phyloP scores from a whole-genome alignment of 1,140 invertebrate species.

The Parapsyche elsis region DNA sequence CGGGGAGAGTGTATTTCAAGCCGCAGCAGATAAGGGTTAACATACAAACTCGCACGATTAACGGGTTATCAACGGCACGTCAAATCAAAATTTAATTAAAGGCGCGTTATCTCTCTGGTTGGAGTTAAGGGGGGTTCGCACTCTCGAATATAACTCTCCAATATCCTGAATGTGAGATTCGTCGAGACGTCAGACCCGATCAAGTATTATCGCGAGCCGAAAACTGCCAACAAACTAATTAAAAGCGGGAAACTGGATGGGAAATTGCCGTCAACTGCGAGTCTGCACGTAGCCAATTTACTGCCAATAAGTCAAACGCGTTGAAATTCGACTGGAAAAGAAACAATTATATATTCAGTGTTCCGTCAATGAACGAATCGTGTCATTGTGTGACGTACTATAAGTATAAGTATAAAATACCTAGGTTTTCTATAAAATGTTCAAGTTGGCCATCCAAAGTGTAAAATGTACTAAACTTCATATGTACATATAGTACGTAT shows the following conservation, averaged over 20 bases:
- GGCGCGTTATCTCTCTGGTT: slow-evolving; percentile 15
- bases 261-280: slow-evolving; percentile 25
- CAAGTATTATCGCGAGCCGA: slow-evolving; percentile 25
- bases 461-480: too few species aligned
- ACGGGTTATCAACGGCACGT: slow-evolving; percentile 16
- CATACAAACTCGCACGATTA: too few species aligned
- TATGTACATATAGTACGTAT: too few species aligned
- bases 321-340: too few species aligned
- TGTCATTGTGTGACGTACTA: too few species aligned
- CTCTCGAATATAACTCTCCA: slow-evolving; percentile 7
- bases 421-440: too few species aligned
- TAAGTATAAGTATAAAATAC: too few species aligned
- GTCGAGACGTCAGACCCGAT: slow-evolving; percentile 2
- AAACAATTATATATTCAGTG: too few species aligned
- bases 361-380: too few species aligned
- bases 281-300: background rate
- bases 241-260: slow-evolving; percentile 34
- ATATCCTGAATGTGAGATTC: slow-evolving; percentile 29
- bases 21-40: background rate
- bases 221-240: slow-evolving; percentile 42
- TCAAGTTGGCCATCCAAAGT: too few species aligned
- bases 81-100: slow-evolving; percentile 38
- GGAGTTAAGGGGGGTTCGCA: too few species aligned
- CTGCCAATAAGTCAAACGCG: background rate
- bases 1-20: too few species aligned